These are phyloP conservation scores for Sander lucioperca DNA, from an alignment of 2,113 vertebrate genomes.

Conservation along the genomic window DNA sequence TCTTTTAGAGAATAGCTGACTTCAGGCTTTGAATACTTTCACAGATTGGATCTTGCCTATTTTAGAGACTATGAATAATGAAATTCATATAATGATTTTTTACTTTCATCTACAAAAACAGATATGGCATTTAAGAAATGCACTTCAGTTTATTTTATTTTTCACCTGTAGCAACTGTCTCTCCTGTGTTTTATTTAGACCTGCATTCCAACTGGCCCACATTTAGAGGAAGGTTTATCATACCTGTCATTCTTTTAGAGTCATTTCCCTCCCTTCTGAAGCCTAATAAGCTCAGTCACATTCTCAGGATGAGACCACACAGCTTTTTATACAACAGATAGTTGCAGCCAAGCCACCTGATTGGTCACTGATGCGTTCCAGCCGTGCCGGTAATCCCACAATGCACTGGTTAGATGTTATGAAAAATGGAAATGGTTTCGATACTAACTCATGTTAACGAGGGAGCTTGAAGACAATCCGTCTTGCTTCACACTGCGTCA, in stretches of 20 bases:
- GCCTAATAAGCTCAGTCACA: conserved; percentile 64
- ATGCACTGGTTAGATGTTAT: conserved; percentile 13
- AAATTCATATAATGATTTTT: background rate
- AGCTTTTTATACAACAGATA: conserved; percentile 22
- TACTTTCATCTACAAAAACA: conserved; percentile 12
- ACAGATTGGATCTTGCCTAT: background rate
- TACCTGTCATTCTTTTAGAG: conserved; percentile 71
- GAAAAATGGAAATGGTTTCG: conserved; percentile 45
- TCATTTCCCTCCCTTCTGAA: conserved; percentile 65
- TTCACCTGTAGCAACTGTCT: conserved; percentile 48
- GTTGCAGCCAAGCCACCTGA: conserved; percentile 43
- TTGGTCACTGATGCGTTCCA: conserved; percentile 40
- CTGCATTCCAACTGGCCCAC: conserved; percentile 64
- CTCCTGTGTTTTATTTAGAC: conserved; percentile 46
- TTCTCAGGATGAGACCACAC: conserved; percentile 62
- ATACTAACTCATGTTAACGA: conserved; percentile 9
- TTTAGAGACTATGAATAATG: background rate
- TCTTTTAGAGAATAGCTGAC: background rate
- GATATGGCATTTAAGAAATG: background rate
- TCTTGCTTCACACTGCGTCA: conserved; percentile 22
- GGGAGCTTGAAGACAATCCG: conserved; percentile 7
- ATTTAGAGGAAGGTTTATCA: conserved; percentile 74
- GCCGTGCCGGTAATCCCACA: conserved; percentile 44
- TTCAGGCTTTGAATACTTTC: background rate
- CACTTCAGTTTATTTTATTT: conserved; percentile 39